Percentiles rank a stretch among this genome's conserved stretches.
phyloP scores from a whole-genome alignment of 1,140 invertebrate genomes.

The Drosophila pruinosa region DNA sequence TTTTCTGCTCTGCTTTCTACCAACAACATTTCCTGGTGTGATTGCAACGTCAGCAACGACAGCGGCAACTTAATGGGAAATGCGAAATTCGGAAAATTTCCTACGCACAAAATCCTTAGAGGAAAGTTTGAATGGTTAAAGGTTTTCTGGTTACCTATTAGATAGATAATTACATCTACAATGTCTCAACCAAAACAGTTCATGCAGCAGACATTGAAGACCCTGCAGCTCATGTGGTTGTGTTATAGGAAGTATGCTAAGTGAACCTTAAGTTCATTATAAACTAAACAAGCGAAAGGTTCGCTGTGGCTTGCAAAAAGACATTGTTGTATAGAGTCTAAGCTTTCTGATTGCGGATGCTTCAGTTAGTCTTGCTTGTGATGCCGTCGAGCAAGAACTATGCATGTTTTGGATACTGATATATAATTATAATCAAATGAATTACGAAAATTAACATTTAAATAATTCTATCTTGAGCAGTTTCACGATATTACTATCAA shows the following conservation, averaged over 20 bases:
- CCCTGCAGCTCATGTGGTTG: background rate
- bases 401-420: too few species aligned
- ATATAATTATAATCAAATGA: too few species aligned
- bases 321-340: background rate
- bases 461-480: too few species aligned
- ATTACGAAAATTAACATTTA: too few species aligned
- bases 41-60: too few species aligned
- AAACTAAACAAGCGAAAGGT: background rate
- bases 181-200: background rate
- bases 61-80: constrained; percentile 10
- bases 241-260: background rate
- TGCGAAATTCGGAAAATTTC: constrained; percentile 1
- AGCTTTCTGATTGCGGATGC: background rate
- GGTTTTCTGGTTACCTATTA: background rate
- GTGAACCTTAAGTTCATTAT: background rate
- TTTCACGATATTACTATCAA: too few species aligned
- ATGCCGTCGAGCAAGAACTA: too few species aligned
- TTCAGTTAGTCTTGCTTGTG: background rate
- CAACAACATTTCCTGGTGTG: background rate
- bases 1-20: constrained; percentile 5
- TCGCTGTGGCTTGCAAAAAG: background rate
- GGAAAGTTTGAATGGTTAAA: constrained; percentile 14
- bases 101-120: background rate
- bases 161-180: background rate
- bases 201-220: background rate